Percentiles rank a stretch among this genome's conserved stretches.
Evolutionary conservation across 2,113 vertebrate species (phyloP).

Genomic region (Rhinolophus ferrumequinum): DNA sequence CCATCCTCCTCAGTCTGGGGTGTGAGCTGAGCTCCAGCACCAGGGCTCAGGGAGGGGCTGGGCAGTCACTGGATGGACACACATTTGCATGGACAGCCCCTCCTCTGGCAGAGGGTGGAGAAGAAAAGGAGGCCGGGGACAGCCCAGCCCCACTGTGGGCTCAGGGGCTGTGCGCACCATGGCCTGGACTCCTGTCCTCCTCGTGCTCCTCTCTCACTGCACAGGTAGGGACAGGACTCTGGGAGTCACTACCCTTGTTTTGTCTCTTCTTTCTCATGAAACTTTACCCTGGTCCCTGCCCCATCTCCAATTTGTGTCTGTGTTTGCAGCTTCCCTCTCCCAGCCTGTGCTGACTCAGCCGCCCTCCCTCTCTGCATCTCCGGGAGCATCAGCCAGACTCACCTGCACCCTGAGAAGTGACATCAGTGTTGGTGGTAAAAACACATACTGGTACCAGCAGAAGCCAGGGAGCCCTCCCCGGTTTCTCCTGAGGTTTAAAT

Average conservation of each 20-base stretch:
- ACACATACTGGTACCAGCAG: accelerated
- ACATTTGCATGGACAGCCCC: neutral
- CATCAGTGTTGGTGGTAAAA: accelerated
- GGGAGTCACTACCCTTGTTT: no score
- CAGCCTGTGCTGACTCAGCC: neutral
- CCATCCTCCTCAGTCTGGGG: no score
- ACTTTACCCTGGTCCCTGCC: no score
- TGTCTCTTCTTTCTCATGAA: no score
- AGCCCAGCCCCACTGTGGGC: neutral
- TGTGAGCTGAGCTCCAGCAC: no score
- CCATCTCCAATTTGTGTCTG: accelerated
- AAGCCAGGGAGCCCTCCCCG: neutral
- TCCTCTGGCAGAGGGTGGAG: neutral
- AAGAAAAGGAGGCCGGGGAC: neutral
- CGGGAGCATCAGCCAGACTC: neutral
- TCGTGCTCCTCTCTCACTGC: neutral
- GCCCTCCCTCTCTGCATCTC: neutral
- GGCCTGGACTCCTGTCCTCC: neutral
- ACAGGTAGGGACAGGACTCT: neutral
- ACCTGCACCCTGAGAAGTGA: neutral
- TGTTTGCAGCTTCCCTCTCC: neutral
- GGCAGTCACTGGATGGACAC: no score
- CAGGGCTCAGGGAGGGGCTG: no score
- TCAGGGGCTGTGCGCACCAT: neutral
- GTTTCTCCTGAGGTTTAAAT: accelerated